A percentile compares a stretch with the other conserved stretches of the same genome.
phyloP scores from a whole-genome alignment of 2,113 vertebrate species.

The Triplophysa dalaica region DNA sequence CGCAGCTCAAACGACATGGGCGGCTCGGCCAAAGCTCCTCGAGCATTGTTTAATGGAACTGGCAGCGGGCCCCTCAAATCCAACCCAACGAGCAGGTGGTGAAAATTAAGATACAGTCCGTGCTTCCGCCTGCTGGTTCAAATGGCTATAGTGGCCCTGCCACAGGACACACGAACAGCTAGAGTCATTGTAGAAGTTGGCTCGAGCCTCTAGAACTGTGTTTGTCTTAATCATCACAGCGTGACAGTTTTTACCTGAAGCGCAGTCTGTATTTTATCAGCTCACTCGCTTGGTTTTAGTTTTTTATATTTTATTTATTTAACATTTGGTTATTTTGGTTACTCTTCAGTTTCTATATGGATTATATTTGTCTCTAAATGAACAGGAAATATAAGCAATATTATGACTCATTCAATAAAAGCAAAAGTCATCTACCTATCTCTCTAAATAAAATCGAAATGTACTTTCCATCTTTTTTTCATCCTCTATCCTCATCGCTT shows the following conservation, averaged over 20 bases:
- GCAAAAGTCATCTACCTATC: conserved; percentile 11
- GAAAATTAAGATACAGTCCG: conserved; percentile 77
- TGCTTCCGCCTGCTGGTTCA: conserved; percentile 63
- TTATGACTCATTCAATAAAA: conserved; percentile 12
- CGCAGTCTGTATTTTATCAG: conserved; percentile 16
- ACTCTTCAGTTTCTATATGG: background rate
- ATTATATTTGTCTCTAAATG: conserved; percentile 5
- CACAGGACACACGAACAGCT: conserved; percentile 33
- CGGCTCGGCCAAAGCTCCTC: conserved; percentile 60
- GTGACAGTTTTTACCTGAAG: conserved; percentile 35
- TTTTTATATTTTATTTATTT: no score
- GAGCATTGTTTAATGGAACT: conserved; percentile 83
- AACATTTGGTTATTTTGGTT: background rate
- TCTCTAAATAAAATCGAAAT: conserved; percentile 33
- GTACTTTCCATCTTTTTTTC: background rate
- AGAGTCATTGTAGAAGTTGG: conserved; percentile 41
- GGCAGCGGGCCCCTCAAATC: conserved; percentile 70
- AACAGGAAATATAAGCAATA: background rate
- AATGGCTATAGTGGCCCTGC: conserved; percentile 60
- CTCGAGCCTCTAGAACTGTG: conserved; percentile 7
- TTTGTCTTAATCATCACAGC: conserved; percentile 42
- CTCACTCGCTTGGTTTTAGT: conserved; percentile 1
- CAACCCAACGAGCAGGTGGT: conserved; percentile 74
- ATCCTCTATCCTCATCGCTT: conserved; percentile 25
- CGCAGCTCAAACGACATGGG: conserved; percentile 5